A percentile compares a stretch with the other conserved stretches of the same genome.
Conservation (phyloP, 2,113 vertebrate genomes). For the Toxotes chatareus region DNA sequence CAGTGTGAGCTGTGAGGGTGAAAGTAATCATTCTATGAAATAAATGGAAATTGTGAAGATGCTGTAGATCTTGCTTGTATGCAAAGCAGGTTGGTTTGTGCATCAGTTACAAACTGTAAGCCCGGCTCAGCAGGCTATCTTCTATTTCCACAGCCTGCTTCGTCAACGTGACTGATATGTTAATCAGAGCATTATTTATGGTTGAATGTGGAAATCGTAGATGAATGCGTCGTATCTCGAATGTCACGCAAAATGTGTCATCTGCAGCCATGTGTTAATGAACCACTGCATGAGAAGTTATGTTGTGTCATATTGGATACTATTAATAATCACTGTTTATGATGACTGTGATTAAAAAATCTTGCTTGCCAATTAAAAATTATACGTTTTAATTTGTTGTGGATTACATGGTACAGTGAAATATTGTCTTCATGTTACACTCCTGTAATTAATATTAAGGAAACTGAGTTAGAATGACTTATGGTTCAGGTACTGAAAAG, state of each 20-base stretch:
- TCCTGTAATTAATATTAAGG: slow-evolving; percentile 19
- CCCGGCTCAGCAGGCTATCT: slow-evolving; percentile 59
- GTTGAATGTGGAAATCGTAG: slow-evolving; percentile 56
- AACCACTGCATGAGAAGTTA: slow-evolving; percentile 38
- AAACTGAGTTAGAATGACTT: not conserved
- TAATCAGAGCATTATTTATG: slow-evolving; percentile 69
- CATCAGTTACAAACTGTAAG: slow-evolving; percentile 52
- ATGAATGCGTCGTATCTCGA: slow-evolving; percentile 47
- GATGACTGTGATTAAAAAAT: slow-evolving; percentile 45
- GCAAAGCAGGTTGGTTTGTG: slow-evolving; percentile 45
- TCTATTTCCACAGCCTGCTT: slow-evolving; percentile 52
- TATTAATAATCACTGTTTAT: slow-evolving; percentile 47
- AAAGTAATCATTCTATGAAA: slow-evolving; percentile 35
- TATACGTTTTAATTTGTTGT: slow-evolving; percentile 41
- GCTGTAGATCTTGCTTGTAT: slow-evolving; percentile 18
- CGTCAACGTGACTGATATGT: slow-evolving; percentile 68
- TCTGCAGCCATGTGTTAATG: slow-evolving; percentile 42
- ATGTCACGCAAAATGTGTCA: slow-evolving; percentile 45
- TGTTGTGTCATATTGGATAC: not conserved
- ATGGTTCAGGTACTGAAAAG: not conserved
- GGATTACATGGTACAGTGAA: slow-evolving; percentile 23
- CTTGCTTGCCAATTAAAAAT: slow-evolving; percentile 46
- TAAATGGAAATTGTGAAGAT: slow-evolving; percentile 24
- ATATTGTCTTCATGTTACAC: slow-evolving; percentile 24
- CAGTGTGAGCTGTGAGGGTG: not conserved